These are phyloP conservation scores for Synodontis membranacea DNA, from an alignment of 2,113 vertebrate genomes.

Conservation along the genomic window DNA sequence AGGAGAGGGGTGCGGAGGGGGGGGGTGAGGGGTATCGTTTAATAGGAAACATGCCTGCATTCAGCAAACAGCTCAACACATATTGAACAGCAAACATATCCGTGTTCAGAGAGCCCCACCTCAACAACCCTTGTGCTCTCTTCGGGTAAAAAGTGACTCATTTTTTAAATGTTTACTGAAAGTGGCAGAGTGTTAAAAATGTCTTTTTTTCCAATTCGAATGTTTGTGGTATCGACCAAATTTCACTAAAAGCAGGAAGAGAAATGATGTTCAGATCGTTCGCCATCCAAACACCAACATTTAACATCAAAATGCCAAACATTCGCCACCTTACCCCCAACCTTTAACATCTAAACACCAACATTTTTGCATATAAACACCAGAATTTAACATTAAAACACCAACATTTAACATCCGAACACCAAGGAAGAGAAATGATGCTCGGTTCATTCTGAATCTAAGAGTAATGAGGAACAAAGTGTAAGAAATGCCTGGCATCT, in stretches of 20 bases:
- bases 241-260: background rate
- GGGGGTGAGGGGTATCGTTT: constrained; percentile 20
- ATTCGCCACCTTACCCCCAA: too few relatives aligned
- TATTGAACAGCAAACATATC: constrained; percentile 35
- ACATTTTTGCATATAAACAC: too few relatives aligned
- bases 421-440: constrained; percentile 1
- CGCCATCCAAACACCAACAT: too few relatives aligned
- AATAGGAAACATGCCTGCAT: constrained; percentile 70
- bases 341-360: too few relatives aligned
- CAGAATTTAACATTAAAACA: too few relatives aligned
- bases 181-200: background rate
- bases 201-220: background rate
- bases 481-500: background rate
- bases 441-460: background rate
- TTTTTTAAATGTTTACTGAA: constrained; percentile 8
- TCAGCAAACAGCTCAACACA: constrained; percentile 36
- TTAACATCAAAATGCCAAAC: too few relatives aligned
- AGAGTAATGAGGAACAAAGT: background rate
- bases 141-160: constrained; percentile 19
- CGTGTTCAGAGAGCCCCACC: background rate
- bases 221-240: background rate
- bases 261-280: background rate
- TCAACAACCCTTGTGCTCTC: background rate
- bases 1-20: background rate
- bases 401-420: too few relatives aligned